phyloP scores from a whole-genome alignment of 2,113 vertebrate species.

The Trichomycterus rosablanca region DNA sequence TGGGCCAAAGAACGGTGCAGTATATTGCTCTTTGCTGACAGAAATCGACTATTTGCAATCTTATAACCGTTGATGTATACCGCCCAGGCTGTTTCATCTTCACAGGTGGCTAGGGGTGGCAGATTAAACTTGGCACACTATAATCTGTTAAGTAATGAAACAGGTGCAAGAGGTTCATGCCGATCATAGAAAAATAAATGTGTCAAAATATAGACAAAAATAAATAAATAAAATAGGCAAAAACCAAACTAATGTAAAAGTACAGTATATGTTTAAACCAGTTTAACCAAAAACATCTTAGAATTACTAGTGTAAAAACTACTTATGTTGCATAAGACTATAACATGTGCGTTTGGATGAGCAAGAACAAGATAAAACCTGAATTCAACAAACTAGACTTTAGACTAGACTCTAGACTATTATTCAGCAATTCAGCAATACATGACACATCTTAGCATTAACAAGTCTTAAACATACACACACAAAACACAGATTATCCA shows the following conservation, averaged over 20 bases:
- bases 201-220: background rate
- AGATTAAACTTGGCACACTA: slow-evolving; percentile 24
- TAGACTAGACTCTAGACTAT: too few species aligned
- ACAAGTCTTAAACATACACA: too few species aligned
- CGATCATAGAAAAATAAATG: slow-evolving; percentile 1
- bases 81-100: slow-evolving; percentile 8
- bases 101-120: slow-evolving; percentile 36
- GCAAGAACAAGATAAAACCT: too few species aligned
- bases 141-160: slow-evolving; percentile 19
- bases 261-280: too few species aligned
- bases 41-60: slow-evolving; percentile 35
- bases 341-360: too few species aligned
- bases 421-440: too few species aligned
- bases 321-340: too few species aligned
- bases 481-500: too few species aligned
- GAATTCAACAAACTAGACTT: too few species aligned
- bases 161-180: slow-evolving; percentile 5
- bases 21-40: slow-evolving; percentile 31
- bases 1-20: slow-evolving; percentile 19
- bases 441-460: too few species aligned
- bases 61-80: slow-evolving; percentile 26
- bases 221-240: slow-evolving; percentile 3
- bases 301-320: too few species aligned
- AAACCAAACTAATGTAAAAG: background rate
- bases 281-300: too few species aligned